A percentile compares a stretch with the other conserved stretches of the same genome.
Conservation (phyloP, 2,888 invertebrate genomes). For the Sesia bembeciformis region DNA sequence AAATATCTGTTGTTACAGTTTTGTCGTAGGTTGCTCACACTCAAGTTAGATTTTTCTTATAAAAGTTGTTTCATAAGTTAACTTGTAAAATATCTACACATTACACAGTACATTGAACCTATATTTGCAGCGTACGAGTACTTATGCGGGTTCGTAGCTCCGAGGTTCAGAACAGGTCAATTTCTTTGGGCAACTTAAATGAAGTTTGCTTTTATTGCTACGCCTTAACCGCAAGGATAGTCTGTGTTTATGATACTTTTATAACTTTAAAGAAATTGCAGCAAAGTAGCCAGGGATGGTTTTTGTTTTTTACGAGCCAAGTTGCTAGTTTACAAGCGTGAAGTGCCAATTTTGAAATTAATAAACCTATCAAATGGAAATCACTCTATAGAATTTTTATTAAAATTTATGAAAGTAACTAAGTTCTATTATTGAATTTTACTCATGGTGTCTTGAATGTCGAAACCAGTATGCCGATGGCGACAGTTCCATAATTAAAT, state of each 20-base stretch:
- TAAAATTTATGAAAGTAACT: no score
- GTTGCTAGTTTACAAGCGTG: neutral
- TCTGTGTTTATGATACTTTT: constrained; percentile 61
- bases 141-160: neutral
- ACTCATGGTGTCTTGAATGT: no score
- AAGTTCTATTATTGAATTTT: no score
- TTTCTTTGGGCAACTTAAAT: constrained; percentile 59
- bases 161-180: constrained; percentile 30
- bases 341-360: neutral
- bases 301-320: neutral
- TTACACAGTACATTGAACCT: neutral
- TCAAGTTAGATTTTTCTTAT: neutral
- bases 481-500: no score
- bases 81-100: neutral
- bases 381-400: no score
- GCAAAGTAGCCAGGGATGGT: constrained; percentile 13
- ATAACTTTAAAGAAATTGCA: constrained; percentile 56
- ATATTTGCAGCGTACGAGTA: neutral
- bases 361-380: no score
- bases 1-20: no score
- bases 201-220: constrained; percentile 63
- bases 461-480: no score
- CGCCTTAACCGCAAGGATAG: constrained; percentile 48
- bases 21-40: neutral
- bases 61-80: neutral